These are phyloP conservation scores for Galerucella pusilla DNA, from an alignment of 2,888 invertebrate genomes.

Conservation along the genomic window DNA sequence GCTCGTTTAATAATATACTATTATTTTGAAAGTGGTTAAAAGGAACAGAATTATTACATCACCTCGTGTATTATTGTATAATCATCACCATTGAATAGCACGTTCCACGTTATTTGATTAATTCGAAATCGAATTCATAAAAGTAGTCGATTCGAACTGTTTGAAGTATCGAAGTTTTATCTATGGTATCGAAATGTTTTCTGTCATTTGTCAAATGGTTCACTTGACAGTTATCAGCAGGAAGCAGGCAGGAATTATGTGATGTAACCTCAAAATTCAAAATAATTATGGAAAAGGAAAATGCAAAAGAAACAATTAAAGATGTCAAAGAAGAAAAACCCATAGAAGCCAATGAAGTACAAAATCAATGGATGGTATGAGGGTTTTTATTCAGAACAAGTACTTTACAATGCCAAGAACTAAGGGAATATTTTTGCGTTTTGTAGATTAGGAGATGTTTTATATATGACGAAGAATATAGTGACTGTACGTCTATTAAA, in stretches of 20 bases:
- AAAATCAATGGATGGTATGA: constrained; percentile 59
- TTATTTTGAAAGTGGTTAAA: too few species aligned
- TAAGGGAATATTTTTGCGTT: constrained; percentile 26
- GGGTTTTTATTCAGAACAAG: constrained; percentile 1
- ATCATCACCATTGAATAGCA: too few species aligned
- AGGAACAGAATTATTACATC: too few species aligned
- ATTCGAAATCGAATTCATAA: too few species aligned
- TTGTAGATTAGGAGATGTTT: constrained; percentile 81
- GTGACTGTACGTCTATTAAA: constrained; percentile 80
- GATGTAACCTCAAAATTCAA: constrained; percentile 14
- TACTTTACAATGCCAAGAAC: not conserved
- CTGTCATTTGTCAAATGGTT: not conserved
- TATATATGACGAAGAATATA: constrained; percentile 85
- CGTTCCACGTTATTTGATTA: too few species aligned
- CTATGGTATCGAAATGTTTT: too few species aligned
- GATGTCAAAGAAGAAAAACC: constrained; percentile 16
- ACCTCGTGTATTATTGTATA: too few species aligned
- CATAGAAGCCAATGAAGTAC: constrained; percentile 20
- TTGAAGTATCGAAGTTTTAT: too few species aligned
- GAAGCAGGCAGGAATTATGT: not conserved
- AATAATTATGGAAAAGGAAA: constrained; percentile 4
- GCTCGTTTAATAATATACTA: too few species aligned
- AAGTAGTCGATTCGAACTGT: too few species aligned
- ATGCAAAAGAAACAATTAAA: constrained; percentile 9
- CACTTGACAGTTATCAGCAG: not conserved